A percentile compares a stretch with the other conserved stretches of the same genome.
Evolutionary conservation across 2,888 invertebrate genomes (phyloP).

Genomic region (Baronia brevicornis): DNA sequence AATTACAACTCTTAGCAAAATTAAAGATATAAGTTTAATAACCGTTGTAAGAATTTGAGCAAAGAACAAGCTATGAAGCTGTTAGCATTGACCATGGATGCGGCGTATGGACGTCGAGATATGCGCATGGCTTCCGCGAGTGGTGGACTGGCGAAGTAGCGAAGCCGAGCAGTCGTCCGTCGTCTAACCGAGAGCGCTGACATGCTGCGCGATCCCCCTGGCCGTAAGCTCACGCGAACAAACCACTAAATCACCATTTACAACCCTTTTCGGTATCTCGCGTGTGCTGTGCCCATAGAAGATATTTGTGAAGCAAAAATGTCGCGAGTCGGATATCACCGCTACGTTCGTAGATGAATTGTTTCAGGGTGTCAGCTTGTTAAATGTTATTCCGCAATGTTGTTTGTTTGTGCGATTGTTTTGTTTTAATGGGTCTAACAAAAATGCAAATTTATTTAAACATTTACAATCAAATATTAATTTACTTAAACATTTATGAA

Average conservation of each 20-base stretch:
- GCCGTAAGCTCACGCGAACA: conserved; percentile 25
- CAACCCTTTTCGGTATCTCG: conserved; percentile 22
- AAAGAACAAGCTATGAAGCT: conserved; percentile 31
- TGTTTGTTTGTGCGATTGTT: conserved; percentile 40
- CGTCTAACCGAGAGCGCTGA: conserved; percentile 52
- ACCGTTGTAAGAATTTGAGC: conserved; percentile 27
- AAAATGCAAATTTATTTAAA: conserved; percentile 25
- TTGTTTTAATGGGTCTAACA: conserved; percentile 35
- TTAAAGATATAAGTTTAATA: no score
- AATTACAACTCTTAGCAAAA: no score
- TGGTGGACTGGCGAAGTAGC: conserved; percentile 15
- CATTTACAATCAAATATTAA: conserved; percentile 20
- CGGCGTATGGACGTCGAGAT: conserved; percentile 25
- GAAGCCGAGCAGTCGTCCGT: conserved; percentile 44
- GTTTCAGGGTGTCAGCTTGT: conserved; percentile 56
- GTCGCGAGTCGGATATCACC: conserved; percentile 30
- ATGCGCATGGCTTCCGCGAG: conserved; percentile 35
- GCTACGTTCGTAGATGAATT: conserved; percentile 59
- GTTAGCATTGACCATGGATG: conserved; percentile 59
- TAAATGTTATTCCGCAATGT: conserved; percentile 39
- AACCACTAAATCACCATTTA: conserved; percentile 27
- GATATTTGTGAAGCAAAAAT: conserved; percentile 24
- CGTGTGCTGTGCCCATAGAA: conserved; percentile 40
- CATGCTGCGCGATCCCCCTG: conserved; percentile 47
- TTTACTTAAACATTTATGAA: conserved; percentile 6